Evolutionary conservation across 2,113 vertebrate species (phyloP), one percentile per base, ranked within the genome.

Genomic region (Hippoglossus stenolepis): DNA sequence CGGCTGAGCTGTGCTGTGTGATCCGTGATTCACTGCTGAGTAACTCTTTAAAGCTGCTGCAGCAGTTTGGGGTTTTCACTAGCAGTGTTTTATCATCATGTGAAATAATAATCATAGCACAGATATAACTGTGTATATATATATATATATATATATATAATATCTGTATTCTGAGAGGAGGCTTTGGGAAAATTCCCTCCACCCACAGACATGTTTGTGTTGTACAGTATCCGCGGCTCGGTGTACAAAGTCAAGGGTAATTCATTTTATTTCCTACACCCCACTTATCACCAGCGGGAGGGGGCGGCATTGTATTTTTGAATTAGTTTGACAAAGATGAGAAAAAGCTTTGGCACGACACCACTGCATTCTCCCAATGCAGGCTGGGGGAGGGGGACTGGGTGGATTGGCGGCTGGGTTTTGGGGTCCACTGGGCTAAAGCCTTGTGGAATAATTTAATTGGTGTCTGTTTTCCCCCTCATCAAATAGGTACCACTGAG

Each of bases 391-490:
- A 7, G 21, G 62, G 66, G 60, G 40, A 3, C 12, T 12, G 61
- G 4, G 40, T 38, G 69, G 60, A 56, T 53, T 58, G 77, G 86
- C 76, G 68, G 84, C 81, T 83, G 56, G 47, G 74, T 83, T 87
- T 87, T 74, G 74, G 87, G 84, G 77, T 91, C 88, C 87, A 87
- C 85, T 91, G 89, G 89, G 77, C 90, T 85, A 92, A 92, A 90
- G 82, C 90, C 89, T 93, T 83, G 91, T 90, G 89, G 90, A 94
- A 92, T 93, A 88, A 93, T 93, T 92, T 92, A 94, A 94, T 94
- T 92, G 91, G 90, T 88, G 88, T 90, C 82, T 92, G 85, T 91
- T 90, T 88, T 90, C 84, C 20, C 75, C 81, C 85, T 90, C 85
- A 87, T 92, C 82, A 90, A 85, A 91, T 78, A 86, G 86, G 64